phyloP scores from a whole-genome alignment of 2,797 vertebrate species.

The Myripristis murdjan region DNA sequence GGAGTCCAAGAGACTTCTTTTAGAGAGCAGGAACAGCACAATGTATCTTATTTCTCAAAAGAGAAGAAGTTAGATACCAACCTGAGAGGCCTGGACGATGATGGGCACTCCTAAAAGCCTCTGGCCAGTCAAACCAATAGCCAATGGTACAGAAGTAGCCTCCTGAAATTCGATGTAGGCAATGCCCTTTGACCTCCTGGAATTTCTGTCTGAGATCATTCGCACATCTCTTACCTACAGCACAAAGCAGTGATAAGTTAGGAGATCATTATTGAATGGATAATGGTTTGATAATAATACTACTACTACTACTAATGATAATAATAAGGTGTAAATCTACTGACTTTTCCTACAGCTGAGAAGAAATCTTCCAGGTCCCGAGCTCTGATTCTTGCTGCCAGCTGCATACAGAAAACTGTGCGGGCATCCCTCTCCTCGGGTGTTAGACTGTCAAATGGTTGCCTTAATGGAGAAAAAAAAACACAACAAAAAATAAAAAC shows the following conservation, averaged over 20 bases:
- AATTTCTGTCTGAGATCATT: constrained; percentile 99
- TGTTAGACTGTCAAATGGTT: constrained; percentile 97
- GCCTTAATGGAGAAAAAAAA: constrained; percentile 80
- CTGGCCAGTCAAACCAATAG: constrained; percentile 97
- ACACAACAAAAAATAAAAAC: neutral
- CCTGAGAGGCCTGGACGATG: constrained; percentile 99
- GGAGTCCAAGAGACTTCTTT: too few relatives aligned
- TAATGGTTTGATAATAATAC: neutral
- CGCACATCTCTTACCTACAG: constrained; percentile 95
- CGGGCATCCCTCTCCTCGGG: constrained; percentile 98
- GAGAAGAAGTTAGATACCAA: constrained; percentile 59
- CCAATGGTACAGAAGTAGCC: constrained; percentile 95
- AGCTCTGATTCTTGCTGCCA: constrained; percentile 97
- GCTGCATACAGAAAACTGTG: constrained; percentile 99
- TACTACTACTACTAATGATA: neutral
- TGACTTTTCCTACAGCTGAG: constrained; percentile 97
- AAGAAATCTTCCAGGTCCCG: constrained; percentile 99
- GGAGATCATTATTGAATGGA: neutral
- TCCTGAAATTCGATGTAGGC: constrained; percentile 99
- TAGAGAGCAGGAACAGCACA: too few relatives aligned
- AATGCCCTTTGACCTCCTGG: constrained; percentile 97
- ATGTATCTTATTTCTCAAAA: too few relatives aligned
- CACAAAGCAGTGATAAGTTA: neutral
- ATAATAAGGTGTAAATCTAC: constrained; percentile 7
- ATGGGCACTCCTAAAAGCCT: constrained; percentile 97